These are phyloP conservation scores for Sialis lutaria DNA, from an alignment of 2,888 invertebrate species.

Conservation along the genomic window DNA sequence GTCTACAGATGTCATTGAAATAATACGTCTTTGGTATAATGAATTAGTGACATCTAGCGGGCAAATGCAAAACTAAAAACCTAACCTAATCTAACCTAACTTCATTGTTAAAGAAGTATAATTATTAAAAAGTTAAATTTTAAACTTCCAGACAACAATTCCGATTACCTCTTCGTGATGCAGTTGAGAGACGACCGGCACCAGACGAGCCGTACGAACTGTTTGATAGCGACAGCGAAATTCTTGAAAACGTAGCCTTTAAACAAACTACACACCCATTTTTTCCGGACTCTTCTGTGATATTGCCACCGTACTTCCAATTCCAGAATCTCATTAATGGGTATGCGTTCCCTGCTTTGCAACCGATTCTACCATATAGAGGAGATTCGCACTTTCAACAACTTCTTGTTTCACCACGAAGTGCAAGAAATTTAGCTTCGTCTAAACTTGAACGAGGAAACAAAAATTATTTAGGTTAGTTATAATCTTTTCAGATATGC, in stretches of 20 bases:
- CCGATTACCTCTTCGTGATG: conserved; percentile 47
- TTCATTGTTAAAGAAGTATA: too few species aligned
- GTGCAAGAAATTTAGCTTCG: not conserved
- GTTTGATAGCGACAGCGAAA: conserved; percentile 5
- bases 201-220: conserved; percentile 20
- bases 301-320: not conserved
- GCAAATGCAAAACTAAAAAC: not conserved
- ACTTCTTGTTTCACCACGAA: conserved; percentile 13
- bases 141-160: conserved; percentile 26
- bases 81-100: too few species aligned
- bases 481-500: not conserved
- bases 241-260: not conserved
- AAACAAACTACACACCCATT: not conserved
- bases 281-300: not conserved
- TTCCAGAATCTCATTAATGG: not conserved
- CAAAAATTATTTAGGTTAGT: not conserved
- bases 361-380: conserved; percentile 15
- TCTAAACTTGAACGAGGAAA: not conserved
- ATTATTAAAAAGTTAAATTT: too few species aligned
- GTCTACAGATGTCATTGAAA: too few species aligned
- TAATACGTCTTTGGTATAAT: not conserved
- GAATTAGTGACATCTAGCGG: conserved; percentile 5
- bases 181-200: conserved; percentile 43
- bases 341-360: conserved; percentile 7
- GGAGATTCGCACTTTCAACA: conserved; percentile 18